These are phyloP conservation scores for Ochotona princeps DNA, from an alignment of 2,113 vertebrate species.

Conservation along the genomic window DNA sequence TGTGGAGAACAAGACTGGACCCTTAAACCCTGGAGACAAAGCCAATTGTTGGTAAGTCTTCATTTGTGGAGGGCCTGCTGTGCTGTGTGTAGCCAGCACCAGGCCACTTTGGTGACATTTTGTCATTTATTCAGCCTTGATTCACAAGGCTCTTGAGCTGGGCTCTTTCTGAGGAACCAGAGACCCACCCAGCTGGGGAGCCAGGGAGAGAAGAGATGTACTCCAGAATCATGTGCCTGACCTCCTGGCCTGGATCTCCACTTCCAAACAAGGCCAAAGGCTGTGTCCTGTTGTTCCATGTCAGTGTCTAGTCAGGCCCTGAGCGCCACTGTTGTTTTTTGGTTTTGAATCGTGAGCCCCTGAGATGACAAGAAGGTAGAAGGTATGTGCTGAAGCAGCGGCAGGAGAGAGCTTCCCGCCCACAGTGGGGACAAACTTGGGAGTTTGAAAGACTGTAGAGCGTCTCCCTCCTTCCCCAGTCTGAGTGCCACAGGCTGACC, in stretches of 20 bases:
- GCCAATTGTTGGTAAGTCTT: not conserved
- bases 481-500: too few species aligned
- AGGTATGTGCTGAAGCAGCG: not conserved
- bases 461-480: too few species aligned
- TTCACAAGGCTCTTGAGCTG: not conserved
- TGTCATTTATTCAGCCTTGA: too few species aligned
- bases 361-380: not conserved
- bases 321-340: not conserved
- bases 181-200: not conserved
- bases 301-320: not conserved
- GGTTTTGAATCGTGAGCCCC: not conserved
- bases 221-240: accelerated
- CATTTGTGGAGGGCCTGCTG: too few species aligned
- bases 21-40: accelerated
- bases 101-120: too few species aligned
- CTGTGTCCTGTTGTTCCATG: accelerated
- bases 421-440: not conserved
- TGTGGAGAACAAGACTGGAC: not conserved
- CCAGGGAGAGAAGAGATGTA: not conserved
- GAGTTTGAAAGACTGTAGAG: too few species aligned
- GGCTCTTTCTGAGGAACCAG: not conserved
- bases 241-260: not conserved
- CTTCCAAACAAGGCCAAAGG: not conserved
- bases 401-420: accelerated
- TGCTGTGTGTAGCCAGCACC: too few species aligned